These are phyloP conservation scores for Phrixothrix hirtus DNA, from an alignment of 2,888 invertebrate genomes.

Conservation along the genomic window DNA sequence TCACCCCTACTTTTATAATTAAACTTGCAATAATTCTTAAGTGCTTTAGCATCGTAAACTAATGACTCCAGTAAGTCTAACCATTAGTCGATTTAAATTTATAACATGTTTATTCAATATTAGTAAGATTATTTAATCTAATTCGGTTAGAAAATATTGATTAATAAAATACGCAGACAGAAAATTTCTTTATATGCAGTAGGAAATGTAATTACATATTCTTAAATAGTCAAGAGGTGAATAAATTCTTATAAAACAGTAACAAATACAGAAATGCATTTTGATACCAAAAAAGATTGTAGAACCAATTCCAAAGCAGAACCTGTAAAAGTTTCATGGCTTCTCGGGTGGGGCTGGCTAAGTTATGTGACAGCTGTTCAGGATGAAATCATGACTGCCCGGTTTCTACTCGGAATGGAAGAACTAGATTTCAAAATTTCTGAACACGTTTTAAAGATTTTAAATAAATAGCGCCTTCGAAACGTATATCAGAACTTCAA, in stretches of 20 bases:
- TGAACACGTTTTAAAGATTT: conserved; percentile 11
- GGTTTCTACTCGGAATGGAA: conserved; percentile 22
- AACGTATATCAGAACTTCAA: conserved; percentile 25
- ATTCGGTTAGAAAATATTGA: too few relatives aligned
- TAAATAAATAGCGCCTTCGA: conserved; percentile 19
- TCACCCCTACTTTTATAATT: conserved; percentile 47
- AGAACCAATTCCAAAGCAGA: conserved; percentile 19
- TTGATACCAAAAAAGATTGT: conserved; percentile 8
- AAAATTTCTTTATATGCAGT: too few relatives aligned
- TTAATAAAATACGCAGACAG: too few relatives aligned
- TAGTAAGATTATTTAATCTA: conserved; percentile 21
- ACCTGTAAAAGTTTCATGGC: conserved; percentile 26
- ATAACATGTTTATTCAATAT: conserved; percentile 33
- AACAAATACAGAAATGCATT: conserved; percentile 1
- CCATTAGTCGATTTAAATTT: conserved; percentile 41
- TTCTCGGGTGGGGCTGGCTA: conserved; percentile 42
- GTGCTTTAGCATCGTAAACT: conserved; percentile 42
- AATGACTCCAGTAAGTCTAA: conserved; percentile 37
- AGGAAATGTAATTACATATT: too few relatives aligned
- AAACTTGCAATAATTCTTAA: conserved; percentile 46
- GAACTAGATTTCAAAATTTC: conserved; percentile 24
- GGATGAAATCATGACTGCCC: conserved; percentile 41
- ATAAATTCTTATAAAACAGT: not conserved
- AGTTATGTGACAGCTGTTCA: conserved; percentile 48
- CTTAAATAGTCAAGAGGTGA: too few relatives aligned